Percentiles rank a stretch among this genome's conserved stretches.
These are phyloP conservation scores for Apistogramma diplotaenia DNA, from an alignment of 2,113 vertebrate species.

Conservation along the genomic window DNA sequence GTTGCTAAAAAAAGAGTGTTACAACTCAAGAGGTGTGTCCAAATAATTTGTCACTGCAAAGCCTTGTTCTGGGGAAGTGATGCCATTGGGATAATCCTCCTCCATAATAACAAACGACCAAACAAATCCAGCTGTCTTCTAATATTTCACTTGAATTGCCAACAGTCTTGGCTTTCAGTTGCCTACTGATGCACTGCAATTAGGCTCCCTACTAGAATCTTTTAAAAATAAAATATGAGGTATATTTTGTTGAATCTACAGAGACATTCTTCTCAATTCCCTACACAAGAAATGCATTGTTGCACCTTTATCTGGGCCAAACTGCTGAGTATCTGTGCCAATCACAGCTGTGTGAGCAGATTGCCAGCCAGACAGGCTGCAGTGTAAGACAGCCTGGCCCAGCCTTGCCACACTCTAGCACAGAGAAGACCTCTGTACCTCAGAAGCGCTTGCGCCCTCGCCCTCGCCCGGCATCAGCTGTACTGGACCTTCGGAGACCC, in stretches of 20 bases:
- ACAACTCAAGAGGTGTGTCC: neutral
- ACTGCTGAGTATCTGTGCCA: conserved; percentile 70
- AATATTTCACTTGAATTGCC: neutral
- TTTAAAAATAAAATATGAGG: neutral
- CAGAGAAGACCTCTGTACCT: conserved; percentile 67
- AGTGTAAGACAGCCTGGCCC: conserved; percentile 48
- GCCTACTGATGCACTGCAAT: neutral
- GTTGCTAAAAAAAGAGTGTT: neutral
- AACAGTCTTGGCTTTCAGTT: neutral
- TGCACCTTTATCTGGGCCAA: conserved; percentile 64
- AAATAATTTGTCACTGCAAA: neutral
- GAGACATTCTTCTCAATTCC: conserved; percentile 19
- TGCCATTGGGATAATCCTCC: conserved; percentile 14
- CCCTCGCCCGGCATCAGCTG: conserved; percentile 64
- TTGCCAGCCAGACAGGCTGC: conserved; percentile 68
- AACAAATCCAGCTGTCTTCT: conserved; percentile 13
- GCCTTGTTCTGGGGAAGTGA: neutral
- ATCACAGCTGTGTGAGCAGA: conserved; percentile 77
- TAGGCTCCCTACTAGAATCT: neutral
- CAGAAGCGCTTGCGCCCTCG: conserved; percentile 45
- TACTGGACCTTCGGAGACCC: conserved; percentile 62
- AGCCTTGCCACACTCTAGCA: conserved; percentile 55
- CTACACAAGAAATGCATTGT: conserved; percentile 54
- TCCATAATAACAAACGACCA: conserved; percentile 15
- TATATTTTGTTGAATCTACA: conserved; percentile 8